Evolutionary conservation across 2,888 invertebrate species (phyloP).

Genomic region (Bimastos eiseni): DNA sequence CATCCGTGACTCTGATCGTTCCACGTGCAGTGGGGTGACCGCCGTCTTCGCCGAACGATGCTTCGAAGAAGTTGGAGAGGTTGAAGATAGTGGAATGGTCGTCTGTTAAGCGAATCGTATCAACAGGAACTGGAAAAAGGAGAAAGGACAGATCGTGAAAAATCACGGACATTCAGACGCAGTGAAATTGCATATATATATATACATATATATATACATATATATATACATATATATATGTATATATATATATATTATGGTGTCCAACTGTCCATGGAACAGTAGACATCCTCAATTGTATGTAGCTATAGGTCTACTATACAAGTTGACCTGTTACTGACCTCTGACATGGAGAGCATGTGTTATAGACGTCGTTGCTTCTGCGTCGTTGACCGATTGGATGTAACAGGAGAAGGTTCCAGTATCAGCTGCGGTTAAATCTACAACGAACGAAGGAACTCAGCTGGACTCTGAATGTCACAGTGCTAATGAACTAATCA

Average conservation of each 20-base stretch:
- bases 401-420: not conserved
- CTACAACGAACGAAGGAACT: not conserved
- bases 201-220: not conserved
- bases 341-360: slow-evolving; percentile 20
- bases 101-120: not conserved
- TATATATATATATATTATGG: too few relatives aligned
- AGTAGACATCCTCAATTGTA: not conserved
- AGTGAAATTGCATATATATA: not conserved
- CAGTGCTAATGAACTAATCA: too few relatives aligned
- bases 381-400: not conserved
- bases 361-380: not conserved
- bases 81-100: not conserved
- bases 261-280: not conserved
- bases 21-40: not conserved
- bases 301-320: not conserved
- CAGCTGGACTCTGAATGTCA: not conserved
- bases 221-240: too few relatives aligned
- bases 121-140: not conserved
- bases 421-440: not conserved
- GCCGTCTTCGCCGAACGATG: not conserved
- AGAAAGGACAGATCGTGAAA: not conserved
- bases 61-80: slow-evolving; percentile 8
- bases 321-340: not conserved
- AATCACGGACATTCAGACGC: too few relatives aligned
- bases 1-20: not conserved